Conservation (phyloP, 2,113 vertebrate genomes). For the Gnathonemus echidnorhynchus region DNA sequence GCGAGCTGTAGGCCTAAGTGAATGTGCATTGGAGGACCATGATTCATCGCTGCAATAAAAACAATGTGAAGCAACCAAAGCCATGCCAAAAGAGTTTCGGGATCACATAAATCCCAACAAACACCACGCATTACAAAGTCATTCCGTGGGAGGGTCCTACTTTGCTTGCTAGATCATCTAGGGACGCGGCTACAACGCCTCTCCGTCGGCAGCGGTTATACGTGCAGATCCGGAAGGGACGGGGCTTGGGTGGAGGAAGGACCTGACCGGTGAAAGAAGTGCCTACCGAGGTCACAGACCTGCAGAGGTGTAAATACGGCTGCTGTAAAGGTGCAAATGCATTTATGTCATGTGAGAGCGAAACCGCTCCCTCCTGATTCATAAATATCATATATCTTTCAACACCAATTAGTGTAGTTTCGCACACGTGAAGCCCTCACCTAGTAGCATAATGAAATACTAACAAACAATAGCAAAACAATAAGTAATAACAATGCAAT, state of each 20-base stretch:
- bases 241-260: constrained; percentile 54
- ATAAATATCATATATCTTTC: background rate
- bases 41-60: background rate
- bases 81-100: background rate
- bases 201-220: constrained; percentile 60
- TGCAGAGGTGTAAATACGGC: constrained; percentile 32
- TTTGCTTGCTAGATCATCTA: constrained; percentile 71
- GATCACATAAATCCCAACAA: background rate
- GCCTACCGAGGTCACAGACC: constrained; percentile 64
- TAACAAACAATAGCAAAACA: background rate
- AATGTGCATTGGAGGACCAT: background rate
- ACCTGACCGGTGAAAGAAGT: constrained; percentile 57
- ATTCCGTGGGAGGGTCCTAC: constrained; percentile 40
- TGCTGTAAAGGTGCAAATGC: background rate
- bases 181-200: constrained; percentile 60
- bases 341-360: background rate
- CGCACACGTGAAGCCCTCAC: background rate
- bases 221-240: constrained; percentile 68
- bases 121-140: background rate
- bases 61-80: background rate
- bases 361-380: background rate
- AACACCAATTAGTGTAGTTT: background rate
- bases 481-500: background rate
- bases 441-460: background rate
- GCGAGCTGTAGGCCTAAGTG: background rate